Evolutionary conservation across 2,113 vertebrate genomes (phyloP).

Genomic region (Vimba vimba): DNA sequence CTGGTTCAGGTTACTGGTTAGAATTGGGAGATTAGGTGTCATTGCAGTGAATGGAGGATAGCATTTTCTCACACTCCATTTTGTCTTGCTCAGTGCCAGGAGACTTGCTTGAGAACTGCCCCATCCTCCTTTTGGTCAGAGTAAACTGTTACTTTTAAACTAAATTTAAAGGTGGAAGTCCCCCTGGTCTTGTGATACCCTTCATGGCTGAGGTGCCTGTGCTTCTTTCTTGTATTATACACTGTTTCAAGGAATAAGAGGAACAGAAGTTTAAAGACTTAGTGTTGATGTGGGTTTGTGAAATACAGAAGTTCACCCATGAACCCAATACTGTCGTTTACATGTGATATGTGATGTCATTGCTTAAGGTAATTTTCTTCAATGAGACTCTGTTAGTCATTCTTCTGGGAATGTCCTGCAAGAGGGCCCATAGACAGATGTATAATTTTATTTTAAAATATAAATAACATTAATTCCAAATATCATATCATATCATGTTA

Average conservation of each 20-base stretch:
- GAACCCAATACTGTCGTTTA: neutral
- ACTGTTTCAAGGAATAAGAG: constrained; percentile 44
- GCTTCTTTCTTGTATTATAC: constrained; percentile 65
- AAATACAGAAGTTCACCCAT: neutral
- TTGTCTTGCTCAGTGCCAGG: constrained; percentile 52
- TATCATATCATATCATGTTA: neutral
- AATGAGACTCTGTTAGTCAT: constrained; percentile 37
- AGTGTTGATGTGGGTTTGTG: constrained; percentile 15
- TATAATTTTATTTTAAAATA: neutral
- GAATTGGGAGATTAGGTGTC: constrained; percentile 70
- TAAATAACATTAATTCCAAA: too few relatives aligned
- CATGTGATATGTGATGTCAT: constrained; percentile 8
- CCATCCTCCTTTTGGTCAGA: constrained; percentile 25
- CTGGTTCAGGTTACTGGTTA: constrained; percentile 69
- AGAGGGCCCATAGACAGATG: neutral
- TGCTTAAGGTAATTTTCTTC: constrained; percentile 13
- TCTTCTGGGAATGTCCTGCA: constrained; percentile 31
- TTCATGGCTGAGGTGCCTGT: constrained; percentile 57
- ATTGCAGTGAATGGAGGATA: constrained; percentile 66
- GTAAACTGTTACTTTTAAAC: constrained; percentile 63
- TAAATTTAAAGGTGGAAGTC: constrained; percentile 62
- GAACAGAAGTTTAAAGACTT: constrained; percentile 52
- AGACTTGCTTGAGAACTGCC: constrained; percentile 55
- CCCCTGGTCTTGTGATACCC: constrained; percentile 54
- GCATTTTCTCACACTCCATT: constrained; percentile 75